phyloP scores from a whole-genome alignment of 2,888 invertebrate species.

The Eledona agricola region DNA sequence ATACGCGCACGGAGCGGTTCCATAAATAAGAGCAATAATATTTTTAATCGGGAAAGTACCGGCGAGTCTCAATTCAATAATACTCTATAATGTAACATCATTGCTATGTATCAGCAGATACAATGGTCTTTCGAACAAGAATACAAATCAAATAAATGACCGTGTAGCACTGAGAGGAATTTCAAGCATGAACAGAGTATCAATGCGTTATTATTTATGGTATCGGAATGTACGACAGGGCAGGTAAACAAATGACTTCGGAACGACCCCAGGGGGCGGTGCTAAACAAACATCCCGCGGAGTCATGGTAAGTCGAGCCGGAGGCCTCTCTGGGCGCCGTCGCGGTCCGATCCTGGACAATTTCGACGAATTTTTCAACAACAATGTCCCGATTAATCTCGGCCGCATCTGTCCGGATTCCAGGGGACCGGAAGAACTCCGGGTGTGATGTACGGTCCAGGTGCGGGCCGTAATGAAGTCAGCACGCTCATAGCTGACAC shows the following conservation, averaged over 20 bases:
- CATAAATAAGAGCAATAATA: constrained; percentile 42
- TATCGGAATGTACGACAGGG: constrained; percentile 55
- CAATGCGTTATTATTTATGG: constrained; percentile 59
- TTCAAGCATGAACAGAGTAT: constrained; percentile 50
- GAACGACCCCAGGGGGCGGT: constrained; percentile 54
- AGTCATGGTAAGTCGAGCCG: constrained; percentile 43
- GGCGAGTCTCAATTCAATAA: constrained; percentile 54
- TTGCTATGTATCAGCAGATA: constrained; percentile 53
- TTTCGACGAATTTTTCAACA: no score
- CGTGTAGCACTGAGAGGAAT: constrained; percentile 50
- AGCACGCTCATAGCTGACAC: constrained; percentile 54
- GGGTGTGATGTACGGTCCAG: constrained; percentile 54
- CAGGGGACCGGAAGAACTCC: constrained; percentile 45
- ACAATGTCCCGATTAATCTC: no score
- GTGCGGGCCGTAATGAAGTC: constrained; percentile 57
- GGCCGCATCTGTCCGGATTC: constrained; percentile 41
- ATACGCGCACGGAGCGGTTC: constrained; percentile 19
- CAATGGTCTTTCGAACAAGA: constrained; percentile 54
- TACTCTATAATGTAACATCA: constrained; percentile 56
- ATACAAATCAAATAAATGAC: constrained; percentile 59
- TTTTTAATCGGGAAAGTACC: constrained; percentile 48
- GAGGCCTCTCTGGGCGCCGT: constrained; percentile 37
- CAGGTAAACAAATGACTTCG: constrained; percentile 59
- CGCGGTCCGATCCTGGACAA: no score
- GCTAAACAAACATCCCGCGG: constrained; percentile 57